Conservation (phyloP, 2,113 vertebrate genomes). For the Paramormyrops kingsleyae region DNA sequence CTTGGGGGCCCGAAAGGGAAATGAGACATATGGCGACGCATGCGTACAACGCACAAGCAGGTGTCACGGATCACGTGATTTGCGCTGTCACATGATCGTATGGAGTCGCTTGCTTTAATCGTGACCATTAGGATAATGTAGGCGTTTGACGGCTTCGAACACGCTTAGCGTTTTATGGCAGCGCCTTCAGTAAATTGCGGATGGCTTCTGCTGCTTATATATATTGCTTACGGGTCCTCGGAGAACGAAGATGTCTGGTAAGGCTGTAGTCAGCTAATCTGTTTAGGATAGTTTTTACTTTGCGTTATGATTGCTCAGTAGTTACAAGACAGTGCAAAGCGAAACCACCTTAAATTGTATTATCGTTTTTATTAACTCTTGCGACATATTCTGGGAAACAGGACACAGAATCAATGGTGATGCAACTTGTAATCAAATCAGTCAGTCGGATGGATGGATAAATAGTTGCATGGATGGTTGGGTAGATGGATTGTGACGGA, state of each 20-base stretch:
- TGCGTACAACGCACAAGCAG: background rate
- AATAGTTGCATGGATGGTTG: background rate
- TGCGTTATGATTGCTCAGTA: background rate
- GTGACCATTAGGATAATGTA: background rate
- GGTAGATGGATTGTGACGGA: background rate
- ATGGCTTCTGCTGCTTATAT: constrained; percentile 34
- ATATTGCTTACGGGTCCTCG: constrained; percentile 24
- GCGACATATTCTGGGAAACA: background rate
- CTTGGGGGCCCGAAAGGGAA: background rate
- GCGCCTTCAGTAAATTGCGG: constrained; percentile 15
- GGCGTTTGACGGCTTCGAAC: too few relatives aligned
- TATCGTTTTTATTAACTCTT: background rate
- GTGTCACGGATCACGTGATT: background rate
- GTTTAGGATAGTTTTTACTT: too few relatives aligned
- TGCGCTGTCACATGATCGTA: background rate
- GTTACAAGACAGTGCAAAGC: background rate
- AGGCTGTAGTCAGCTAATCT: constrained; percentile 24
- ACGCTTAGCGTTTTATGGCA: constrained; percentile 45
- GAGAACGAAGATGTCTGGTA: constrained; percentile 41
- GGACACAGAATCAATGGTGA: background rate
- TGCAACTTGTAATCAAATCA: background rate
- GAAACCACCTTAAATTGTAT: background rate
- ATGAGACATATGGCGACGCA: background rate
- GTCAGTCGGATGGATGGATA: background rate
- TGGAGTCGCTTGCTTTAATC: background rate